Base-by-base conservation (phyloP, 2,113 vertebrate species). In the Rhea pennata region DNA sequence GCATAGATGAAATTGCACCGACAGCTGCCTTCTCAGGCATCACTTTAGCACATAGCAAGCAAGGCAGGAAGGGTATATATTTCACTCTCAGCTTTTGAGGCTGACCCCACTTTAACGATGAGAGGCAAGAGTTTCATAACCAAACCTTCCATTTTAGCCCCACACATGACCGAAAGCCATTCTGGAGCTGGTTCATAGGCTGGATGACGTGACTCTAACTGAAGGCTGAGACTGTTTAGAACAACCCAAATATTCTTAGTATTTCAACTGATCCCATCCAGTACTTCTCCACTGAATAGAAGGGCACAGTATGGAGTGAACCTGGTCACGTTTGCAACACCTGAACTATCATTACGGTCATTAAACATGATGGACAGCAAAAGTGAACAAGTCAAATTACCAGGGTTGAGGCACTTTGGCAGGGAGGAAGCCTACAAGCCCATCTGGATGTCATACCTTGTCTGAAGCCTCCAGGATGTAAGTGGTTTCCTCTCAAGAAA, bases 101-200 rank as follows among this genome's bases (percentile, higher is more conserved):
- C 31, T 0, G 3, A 39, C 62, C 29, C 13, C 56, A 22, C 4
- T 23, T 7, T 11, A 58, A 78, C 19, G 27, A 9, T 0, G 1
- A 67, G 26, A 50, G 15, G 31, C 0, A 1, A 40, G 10, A 50
- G 3, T 10, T 23, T 84, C 40, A 46, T 61, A 79, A 26, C 1
- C 3, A 21, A 29, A 81, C 27, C 15, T 23, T 4, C 72, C 24
- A 7, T 4, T 26, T 12, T 67, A 83, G 42, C 0, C 9, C 53
- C 0, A 0, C 5, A 7, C 7, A 2, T 0, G 1, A 48, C 0
- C 51, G 36, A 75, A 72, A 46, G 20, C 46, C 6, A 1, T 56
- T 75, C 27, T 39, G 84, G 22, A 56, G 66, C 19, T n/a, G 31
- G 23, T 5, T 31, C 5, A 1, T 3, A 23, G 12, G 11, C 2